phyloP scores from a whole-genome alignment of 2,113 vertebrate genomes.

The Diadophis punctatus region DNA sequence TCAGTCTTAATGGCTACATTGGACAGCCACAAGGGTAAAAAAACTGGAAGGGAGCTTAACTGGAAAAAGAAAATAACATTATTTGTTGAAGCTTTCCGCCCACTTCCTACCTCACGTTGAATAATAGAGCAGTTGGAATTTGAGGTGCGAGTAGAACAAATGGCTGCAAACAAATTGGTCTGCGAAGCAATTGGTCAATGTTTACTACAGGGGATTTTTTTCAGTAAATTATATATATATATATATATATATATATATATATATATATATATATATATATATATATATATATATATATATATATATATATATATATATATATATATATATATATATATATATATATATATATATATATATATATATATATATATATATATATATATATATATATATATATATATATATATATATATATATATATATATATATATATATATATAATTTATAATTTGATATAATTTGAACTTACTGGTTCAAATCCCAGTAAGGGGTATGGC shows the following conservation, averaged over 20 bases:
- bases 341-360: too few species aligned
- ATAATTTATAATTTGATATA: too few species aligned
- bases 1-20: background rate
- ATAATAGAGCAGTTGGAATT: background rate
- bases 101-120: background rate
- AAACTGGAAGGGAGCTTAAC: background rate
- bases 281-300: background rate
- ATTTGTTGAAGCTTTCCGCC: background rate
- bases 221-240: background rate
- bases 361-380: too few species aligned
- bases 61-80: background rate
- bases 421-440: too few species aligned
- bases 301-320: too few species aligned
- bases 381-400: too few species aligned
- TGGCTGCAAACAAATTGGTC: background rate
- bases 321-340: too few species aligned
- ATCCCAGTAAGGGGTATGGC: too few species aligned
- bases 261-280: too few species aligned
- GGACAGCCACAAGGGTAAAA: background rate
- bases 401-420: too few species aligned
- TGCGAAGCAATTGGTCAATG: background rate
- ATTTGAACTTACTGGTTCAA: too few species aligned
- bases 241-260: background rate
- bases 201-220: background rate
- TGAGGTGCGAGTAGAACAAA: constrained; percentile 11